Evolutionary conservation across 2,888 invertebrate species (phyloP).

Genomic region (Cyclophora albipunctata): DNA sequence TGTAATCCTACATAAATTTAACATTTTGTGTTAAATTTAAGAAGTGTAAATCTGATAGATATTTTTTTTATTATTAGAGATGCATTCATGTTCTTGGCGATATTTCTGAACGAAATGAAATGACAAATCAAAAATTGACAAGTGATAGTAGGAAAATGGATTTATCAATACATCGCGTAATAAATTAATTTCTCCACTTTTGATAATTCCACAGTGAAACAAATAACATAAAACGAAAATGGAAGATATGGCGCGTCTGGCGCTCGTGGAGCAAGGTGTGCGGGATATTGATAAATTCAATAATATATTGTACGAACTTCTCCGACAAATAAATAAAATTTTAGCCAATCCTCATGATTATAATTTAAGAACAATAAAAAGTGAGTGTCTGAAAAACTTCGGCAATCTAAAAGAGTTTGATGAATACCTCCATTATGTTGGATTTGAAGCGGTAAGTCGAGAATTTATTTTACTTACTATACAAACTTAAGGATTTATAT

Average conservation of each 20-base stretch:
- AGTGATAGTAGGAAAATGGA: conserved; percentile 31
- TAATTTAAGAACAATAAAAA: conserved; percentile 42
- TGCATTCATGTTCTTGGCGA: neutral
- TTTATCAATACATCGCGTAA: conserved; percentile 25
- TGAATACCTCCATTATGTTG: conserved; percentile 58
- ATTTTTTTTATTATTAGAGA: neutral
- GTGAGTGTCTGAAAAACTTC: conserved; percentile 36
- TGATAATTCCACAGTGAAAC: conserved; percentile 10
- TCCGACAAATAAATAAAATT: conserved; percentile 43
- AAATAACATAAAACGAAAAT: conserved; percentile 32
- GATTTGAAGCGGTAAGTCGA: conserved; percentile 48
- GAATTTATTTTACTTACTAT: neutral
- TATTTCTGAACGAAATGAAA: conserved; percentile 29
- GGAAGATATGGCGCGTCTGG: conserved; percentile 66
- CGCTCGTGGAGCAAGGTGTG: conserved; percentile 55
- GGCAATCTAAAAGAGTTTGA: conserved; percentile 36
- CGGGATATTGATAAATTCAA: conserved; percentile 41
- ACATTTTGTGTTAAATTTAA: too few species aligned
- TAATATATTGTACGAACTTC: conserved; percentile 48
- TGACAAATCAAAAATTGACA: conserved; percentile 63
- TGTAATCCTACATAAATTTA: too few species aligned
- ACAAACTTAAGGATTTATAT: too few species aligned
- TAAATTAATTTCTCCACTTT: conserved; percentile 14
- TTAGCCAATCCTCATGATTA: conserved; percentile 58
- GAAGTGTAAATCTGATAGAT: too few species aligned